Base-by-base conservation (phyloP, 1,140 invertebrate species). In the Neodiprion lecontei region DNA sequence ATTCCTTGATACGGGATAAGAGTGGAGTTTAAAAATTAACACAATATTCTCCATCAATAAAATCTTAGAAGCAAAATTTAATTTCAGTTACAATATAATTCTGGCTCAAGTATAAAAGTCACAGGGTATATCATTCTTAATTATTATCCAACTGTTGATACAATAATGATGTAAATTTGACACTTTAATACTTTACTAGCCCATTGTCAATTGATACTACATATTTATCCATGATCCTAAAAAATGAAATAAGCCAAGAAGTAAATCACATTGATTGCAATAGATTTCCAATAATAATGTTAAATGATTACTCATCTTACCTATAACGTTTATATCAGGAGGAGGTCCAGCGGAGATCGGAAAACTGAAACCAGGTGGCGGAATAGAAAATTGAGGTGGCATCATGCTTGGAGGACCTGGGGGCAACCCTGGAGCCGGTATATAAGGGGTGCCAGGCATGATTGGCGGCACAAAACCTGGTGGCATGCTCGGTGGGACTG, bases 301-400 rank as follows among this genome's bases (percentile, higher is more conserved):
- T 40, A 40, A 40, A 40, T 40, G 28, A 40, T 40, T 40, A 40
- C 28, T 40, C 28, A 40, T 78, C 69, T 81, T 83, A 83, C 88
- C 85, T 79, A 89, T 87, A 2, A 88, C 85, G 78, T 84, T 81
- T 73, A 84, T 79, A 81, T 89, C 89, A 84, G 89, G 75, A 82
- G 85, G 83, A 88, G 90, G 83, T 83, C 90, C 77, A 75, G 83
- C 83, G 14, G 79, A 79, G n/a, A 87, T 87, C 67, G 88, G 86
- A 78, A 89, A 89, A 40, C 91, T 91, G 86, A 94, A 94, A 67
- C 93, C 94, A 48, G 94, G 94, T 40, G 94, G 94, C 70, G 94
- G 94, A 80, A 95, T 92, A 70, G 91, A 93, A 86, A 94, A 95
- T 65, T 89, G 89, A 61, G 92, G 91, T 67, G 94, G 91, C 83